Base-by-base conservation (phyloP, 2,888 invertebrate species). In the Molanna angustata region DNA sequence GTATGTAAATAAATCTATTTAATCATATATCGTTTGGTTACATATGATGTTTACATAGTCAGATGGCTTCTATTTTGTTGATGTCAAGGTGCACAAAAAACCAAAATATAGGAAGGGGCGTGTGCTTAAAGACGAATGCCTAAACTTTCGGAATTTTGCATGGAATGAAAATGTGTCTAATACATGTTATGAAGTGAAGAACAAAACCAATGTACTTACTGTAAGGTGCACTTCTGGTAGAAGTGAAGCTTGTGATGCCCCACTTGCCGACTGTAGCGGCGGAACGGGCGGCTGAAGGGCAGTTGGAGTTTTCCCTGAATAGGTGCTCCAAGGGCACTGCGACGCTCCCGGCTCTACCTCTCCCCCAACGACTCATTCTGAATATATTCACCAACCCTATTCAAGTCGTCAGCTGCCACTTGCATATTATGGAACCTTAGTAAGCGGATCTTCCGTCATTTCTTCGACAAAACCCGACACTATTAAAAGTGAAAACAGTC, bases 191-290 rank as follows among this genome's bases (percentile, higher is more conserved):
- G n/a, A n/a, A n/a, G n/a, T n/a, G n/a, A n/a, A n/a, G n/a, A n/a
- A n/a, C n/a, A n/a, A n/a, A n/a, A n/a, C n/a, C n/a, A n/a, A n/a
- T n/a, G 42, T 46, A 59, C 72, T 76, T 76, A 85, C 86, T 86
- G 72, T 86, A 87, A 64, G 83, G 82, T 61, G 84, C 80, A 67
- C 85, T 91, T 64, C 94, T 80, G 58, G 93, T 88, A 2, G 93
- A 93, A 18, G 94, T 94, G 71, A 93, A 94, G 60, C 93, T 92
- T 65, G 93, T 93, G 70, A 91, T 90, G 62, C 94, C 94, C 93
- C 94, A 94, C 79, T 93, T 90, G 62, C 94, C 94, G 61, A 94
- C 88, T 22, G 90, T 91, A 59, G 93, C 94, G 61, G 93, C 89
- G 21, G 93, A 92, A 61, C 91, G 85, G 46, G 93, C 89, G 49